Evolutionary conservation across 2,888 invertebrate genomes (phyloP).

Genomic region (Drosophila atroscutellata): DNA sequence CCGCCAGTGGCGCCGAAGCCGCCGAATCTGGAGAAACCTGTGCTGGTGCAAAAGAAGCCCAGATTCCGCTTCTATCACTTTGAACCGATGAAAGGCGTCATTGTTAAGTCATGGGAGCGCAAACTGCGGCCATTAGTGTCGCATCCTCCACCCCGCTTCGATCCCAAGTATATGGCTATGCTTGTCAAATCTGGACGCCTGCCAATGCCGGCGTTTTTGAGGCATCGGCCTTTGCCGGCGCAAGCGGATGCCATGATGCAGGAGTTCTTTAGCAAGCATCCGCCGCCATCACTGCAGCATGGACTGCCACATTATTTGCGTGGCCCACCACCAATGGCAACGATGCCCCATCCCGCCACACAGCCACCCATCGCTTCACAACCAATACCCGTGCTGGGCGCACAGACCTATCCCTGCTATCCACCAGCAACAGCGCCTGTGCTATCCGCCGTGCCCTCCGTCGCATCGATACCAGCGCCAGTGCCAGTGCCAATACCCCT

Average conservation of each 20-base stretch:
- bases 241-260: slow-evolving; percentile 60
- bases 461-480: slow-evolving; percentile 7
- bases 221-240: slow-evolving; percentile 56
- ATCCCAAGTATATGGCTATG: slow-evolving; percentile 78
- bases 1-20: slow-evolving; percentile 77
- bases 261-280: slow-evolving; percentile 67
- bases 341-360: slow-evolving; percentile 6
- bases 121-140: slow-evolving; percentile 69
- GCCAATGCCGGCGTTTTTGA: slow-evolving; percentile 53
- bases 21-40: slow-evolving; percentile 75
- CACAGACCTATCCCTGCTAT: slow-evolving; percentile 62
- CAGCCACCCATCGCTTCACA: slow-evolving; percentile 31
- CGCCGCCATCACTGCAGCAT: slow-evolving; percentile 45
- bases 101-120: slow-evolving; percentile 79
- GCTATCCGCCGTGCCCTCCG: slow-evolving; percentile 23
- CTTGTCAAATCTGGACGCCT: slow-evolving; percentile 49
- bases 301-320: slow-evolving; percentile 69
- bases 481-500: slow-evolving; percentile 41
- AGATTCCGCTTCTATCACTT: slow-evolving; percentile 82
- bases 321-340: slow-evolving; percentile 76
- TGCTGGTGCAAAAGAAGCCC: slow-evolving; percentile 76
- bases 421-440: slow-evolving; percentile 17
- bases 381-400: slow-evolving; percentile 68
- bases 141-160: slow-evolving; percentile 73
- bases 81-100: slow-evolving; percentile 78